Conservation (phyloP, 2,888 invertebrate genomes). For the Tenthredo amoena region DNA sequence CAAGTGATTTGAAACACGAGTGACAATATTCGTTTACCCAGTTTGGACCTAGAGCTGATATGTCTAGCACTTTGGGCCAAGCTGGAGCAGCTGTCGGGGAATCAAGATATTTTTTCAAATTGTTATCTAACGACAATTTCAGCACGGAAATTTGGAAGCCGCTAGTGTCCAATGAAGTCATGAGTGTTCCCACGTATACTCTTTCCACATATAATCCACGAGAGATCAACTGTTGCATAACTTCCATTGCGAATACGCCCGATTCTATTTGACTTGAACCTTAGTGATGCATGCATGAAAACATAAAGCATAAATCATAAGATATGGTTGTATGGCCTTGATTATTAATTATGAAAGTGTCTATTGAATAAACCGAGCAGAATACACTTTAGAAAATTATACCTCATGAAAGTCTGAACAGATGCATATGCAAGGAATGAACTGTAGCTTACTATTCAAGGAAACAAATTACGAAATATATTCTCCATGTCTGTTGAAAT, state of each 20-base stretch:
- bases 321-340: not conserved
- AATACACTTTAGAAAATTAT: not conserved
- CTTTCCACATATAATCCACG: conserved; percentile 63
- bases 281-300: conserved; percentile 57
- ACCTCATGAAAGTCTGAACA: not conserved
- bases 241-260: conserved; percentile 70
- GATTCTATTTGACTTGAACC: conserved; percentile 78
- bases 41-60: conserved; percentile 46
- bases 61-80: conserved; percentile 78
- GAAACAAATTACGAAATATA: not conserved
- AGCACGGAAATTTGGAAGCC: conserved; percentile 88
- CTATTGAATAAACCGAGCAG: not conserved
- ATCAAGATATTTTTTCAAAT: conserved; percentile 81
- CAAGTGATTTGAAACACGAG: not conserved
- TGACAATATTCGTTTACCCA: conserved; percentile 52
- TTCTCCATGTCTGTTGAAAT: not conserved
- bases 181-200: conserved; percentile 78
- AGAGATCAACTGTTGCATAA: conserved; percentile 68
- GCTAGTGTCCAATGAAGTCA: conserved; percentile 87
- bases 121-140: conserved; percentile 77
- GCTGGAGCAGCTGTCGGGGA: conserved; percentile 79
- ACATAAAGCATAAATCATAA: conserved; percentile 29
- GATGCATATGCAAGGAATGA: not conserved
- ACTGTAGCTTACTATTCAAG: not conserved
- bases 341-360: not conserved